Base-by-base conservation (phyloP, 2,888 invertebrate species). In the Serripes groenlandicus region DNA sequence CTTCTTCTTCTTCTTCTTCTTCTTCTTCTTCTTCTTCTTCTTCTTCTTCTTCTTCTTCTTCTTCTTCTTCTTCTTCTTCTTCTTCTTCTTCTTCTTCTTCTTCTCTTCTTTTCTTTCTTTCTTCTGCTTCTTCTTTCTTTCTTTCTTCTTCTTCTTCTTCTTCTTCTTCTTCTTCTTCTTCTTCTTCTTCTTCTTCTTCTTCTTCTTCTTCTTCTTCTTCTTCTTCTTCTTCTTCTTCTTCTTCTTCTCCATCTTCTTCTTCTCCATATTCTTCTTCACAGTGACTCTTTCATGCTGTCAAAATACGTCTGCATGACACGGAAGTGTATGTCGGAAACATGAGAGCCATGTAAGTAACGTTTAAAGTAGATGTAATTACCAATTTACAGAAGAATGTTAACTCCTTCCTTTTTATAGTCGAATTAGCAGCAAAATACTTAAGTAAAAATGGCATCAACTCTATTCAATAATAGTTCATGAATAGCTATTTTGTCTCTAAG, bases 261-360 rank as follows among this genome's bases (percentile, higher is more conserved):
- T 56, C 75, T 58, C 54, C 60, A 49, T 37, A 49, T 15, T 72
- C 71, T 42, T 75, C 49, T 37, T 66, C 69, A n/a, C n/a, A n/a
- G n/a, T n/a, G n/a, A n/a, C n/a, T n/a, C n/a, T n/a, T n/a, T n/a
- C n/a, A n/a, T n/a, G n/a, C n/a, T n/a, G n/a, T n/a, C n/a, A n/a
- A n/a, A n/a, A n/a, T n/a, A n/a, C n/a, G n/a, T n/a, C n/a, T n/a
- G n/a, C n/a, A n/a, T n/a, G n/a, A n/a, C n/a, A n/a, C n/a, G n/a
- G n/a, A n/a, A n/a, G n/a, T n/a, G n/a, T n/a, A n/a, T n/a, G n/a
- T n/a, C n/a, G n/a, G n/a, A n/a, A n/a, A n/a, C n/a, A n/a, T n/a
- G n/a, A n/a, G n/a, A n/a, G n/a, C n/a, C n/a, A n/a, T n/a, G n/a
- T n/a, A n/a, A n/a, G n/a, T n/a, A n/a, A n/a, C n/a, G n/a, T n/a